Base-by-base conservation (phyloP, 2,113 vertebrate genomes). In the Talpa occidentalis region DNA sequence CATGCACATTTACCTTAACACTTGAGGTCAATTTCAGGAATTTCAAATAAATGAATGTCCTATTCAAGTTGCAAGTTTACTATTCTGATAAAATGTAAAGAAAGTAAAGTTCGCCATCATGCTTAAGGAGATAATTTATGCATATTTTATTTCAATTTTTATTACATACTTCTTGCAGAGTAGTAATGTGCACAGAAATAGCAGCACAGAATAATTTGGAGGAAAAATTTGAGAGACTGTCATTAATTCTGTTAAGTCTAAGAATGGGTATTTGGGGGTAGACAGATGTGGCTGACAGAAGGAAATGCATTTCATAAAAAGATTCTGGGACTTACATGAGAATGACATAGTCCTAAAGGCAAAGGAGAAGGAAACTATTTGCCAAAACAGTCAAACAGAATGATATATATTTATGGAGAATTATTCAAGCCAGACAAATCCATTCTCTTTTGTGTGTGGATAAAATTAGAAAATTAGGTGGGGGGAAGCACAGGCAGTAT, bases 301-400 rank as follows among this genome's bases (percentile, higher is more conserved):
- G 35, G 64, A 67, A 93, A 96, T 28, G 9, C 24, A 81, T 67
- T 86, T 88, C 21, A 86, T 69, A 30, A 84, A 69, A 93, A 59
- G 30, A 87, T 70, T 89, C 42, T 73, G 82, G 59, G 78, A 83
- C 69, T 73, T 80, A 15, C 0, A 21, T 26, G 66, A 90, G 7
- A 69, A 94, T 88, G 90, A 87, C 66, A 88, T 6, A 82, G 44
- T 84, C 40, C 89, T 89, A 49, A 91, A 95, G 87, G 95, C 73
- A 93, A 85, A 83, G 40, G 49, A 66, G 54, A 95, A 83, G 40
- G 42, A 64, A 66, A 64, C 37, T 90, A 88, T 94, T 95, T 96
- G 37, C n/a, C 93, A 92, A 91, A 94, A 78, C n/a, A 95, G 89
- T 95, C 26, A 56, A 69, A 81, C 92, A 90, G 90, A 95, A 77